A percentile compares a stretch with the other conserved stretches of the same genome.
Evolutionary conservation across 2,797 vertebrate species (phyloP).

Genomic region (Sebastes kiyomatsui): DNA sequence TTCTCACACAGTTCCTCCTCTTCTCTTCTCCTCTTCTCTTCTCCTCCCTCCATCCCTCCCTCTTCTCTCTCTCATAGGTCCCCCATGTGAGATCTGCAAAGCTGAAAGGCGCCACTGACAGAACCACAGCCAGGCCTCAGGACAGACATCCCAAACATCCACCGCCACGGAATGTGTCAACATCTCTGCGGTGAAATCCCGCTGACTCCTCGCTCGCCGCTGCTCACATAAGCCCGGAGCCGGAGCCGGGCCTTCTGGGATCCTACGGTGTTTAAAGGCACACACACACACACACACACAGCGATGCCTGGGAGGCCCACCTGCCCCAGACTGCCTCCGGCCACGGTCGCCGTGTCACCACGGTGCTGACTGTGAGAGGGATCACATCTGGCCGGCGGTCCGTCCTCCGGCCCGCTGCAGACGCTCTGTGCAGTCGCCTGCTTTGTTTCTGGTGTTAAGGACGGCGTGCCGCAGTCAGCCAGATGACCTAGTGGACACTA

Average conservation of each 20-base stretch:
- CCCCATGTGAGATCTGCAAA: slow-evolving; percentile 74
- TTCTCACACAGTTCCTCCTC: slow-evolving; percentile 74
- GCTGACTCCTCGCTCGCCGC: slow-evolving; percentile 70
- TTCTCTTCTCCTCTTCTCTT: slow-evolving; percentile 7
- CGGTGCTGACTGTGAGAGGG: slow-evolving; percentile 58
- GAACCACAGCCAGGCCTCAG: slow-evolving; percentile 60
- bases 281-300: slow-evolving; percentile 26
- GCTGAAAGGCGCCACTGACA: slow-evolving; percentile 69
- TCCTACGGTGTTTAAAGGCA: slow-evolving; percentile 63
- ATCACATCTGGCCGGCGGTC: slow-evolving; percentile 37
- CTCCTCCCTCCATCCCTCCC: background rate
- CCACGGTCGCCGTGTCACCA: slow-evolving; percentile 52
- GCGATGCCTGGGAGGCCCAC: slow-evolving; percentile 70
- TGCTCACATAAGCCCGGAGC: slow-evolving; percentile 46
- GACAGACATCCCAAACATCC: slow-evolving; percentile 76
- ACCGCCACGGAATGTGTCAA: slow-evolving; percentile 74
- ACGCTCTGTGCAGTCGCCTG: slow-evolving; percentile 24
- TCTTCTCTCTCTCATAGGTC: slow-evolving; percentile 72
- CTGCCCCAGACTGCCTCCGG: slow-evolving; percentile 65
- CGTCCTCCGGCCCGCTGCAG: slow-evolving; percentile 5
- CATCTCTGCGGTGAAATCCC: slow-evolving; percentile 72
- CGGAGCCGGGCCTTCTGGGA: slow-evolving; percentile 64
- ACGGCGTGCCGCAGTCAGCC: slow-evolving; percentile 65
- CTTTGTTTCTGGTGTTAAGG: slow-evolving; percentile 64
- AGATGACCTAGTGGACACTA: slow-evolving; percentile 76